Conservation (phyloP, 2,888 invertebrate genomes). For the Hydraecia micacea region DNA sequence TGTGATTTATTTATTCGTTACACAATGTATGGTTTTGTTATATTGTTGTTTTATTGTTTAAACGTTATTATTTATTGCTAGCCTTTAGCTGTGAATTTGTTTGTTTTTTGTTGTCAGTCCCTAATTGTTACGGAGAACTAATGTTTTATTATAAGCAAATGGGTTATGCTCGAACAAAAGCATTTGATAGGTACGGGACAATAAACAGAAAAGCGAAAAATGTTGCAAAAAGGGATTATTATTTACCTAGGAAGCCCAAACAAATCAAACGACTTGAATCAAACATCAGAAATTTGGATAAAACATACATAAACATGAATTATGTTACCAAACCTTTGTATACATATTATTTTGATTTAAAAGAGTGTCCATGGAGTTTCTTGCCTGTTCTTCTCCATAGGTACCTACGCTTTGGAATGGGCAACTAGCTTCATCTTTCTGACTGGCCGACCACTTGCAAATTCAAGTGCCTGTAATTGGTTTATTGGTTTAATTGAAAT, state of each 20-base stretch:
- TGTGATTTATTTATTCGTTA: constrained; percentile 58
- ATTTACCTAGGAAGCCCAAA: background rate
- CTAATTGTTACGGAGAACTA: constrained; percentile 39
- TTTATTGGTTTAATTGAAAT: too few species aligned
- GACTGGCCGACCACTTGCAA: too few species aligned
- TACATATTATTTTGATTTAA: too few species aligned
- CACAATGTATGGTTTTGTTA: constrained; percentile 50
- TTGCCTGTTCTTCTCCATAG: too few species aligned
- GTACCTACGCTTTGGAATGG: too few species aligned
- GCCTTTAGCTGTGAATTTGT: constrained; percentile 44
- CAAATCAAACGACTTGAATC: background rate
- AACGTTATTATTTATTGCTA: constrained; percentile 48
- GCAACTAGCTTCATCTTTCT: too few species aligned
- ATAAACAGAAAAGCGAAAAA: background rate
- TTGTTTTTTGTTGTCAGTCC: constrained; percentile 20
- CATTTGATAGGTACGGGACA: background rate
- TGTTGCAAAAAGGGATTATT: background rate
- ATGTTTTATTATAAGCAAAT: constrained; percentile 3
- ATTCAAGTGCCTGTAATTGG: too few species aligned
- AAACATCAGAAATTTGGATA: background rate
- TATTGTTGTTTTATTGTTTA: constrained; percentile 52
- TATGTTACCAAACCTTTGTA: too few species aligned
- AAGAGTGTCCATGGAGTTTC: too few species aligned
- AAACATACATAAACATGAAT: too few species aligned
- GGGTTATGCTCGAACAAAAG: background rate